Evolutionary conservation across 1,140 invertebrate species (phyloP).

Genomic region (Cepaea nemoralis): DNA sequence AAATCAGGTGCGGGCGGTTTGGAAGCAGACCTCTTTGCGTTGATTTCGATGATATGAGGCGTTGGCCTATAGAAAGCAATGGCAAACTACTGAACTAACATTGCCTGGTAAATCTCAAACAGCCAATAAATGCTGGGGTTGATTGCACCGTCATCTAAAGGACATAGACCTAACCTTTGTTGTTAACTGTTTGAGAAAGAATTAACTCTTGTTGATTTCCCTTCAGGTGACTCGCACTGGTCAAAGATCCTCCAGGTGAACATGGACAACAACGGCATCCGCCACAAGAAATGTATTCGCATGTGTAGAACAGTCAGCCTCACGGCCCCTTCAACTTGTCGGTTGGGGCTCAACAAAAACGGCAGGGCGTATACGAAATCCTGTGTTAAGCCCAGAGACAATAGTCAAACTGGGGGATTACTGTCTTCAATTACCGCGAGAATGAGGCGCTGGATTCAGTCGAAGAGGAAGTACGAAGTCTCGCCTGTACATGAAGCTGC

Average conservation of each 20-base stretch:
- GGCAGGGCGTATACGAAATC: not conserved
- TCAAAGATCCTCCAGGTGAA: constrained; percentile 32
- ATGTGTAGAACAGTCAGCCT: constrained; percentile 22
- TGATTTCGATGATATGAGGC: too few relatives aligned
- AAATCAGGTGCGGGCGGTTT: too few relatives aligned
- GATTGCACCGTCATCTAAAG: too few relatives aligned
- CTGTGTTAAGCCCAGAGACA: not conserved
- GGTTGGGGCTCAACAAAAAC: not conserved
- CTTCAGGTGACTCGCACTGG: constrained; percentile 37
- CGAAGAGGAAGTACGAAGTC: constrained; percentile 25
- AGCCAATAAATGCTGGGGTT: too few relatives aligned
- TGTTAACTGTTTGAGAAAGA: too few relatives aligned
- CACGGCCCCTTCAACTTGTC: not conserved
- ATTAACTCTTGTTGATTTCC: too few relatives aligned
- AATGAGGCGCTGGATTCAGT: constrained; percentile 29
- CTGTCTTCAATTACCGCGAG: not conserved
- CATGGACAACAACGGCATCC: not conserved
- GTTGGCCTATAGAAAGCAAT: too few relatives aligned
- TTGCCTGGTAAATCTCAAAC: too few relatives aligned
- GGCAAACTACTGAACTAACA: too few relatives aligned
- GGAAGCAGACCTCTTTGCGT: too few relatives aligned
- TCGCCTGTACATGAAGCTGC: constrained; percentile 7
- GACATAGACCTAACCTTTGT: too few relatives aligned
- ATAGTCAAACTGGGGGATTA: not conserved
- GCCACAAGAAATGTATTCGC: constrained; percentile 7